phyloP scores from a whole-genome alignment of 2,888 invertebrate genomes.

The Xylocampa areola region DNA sequence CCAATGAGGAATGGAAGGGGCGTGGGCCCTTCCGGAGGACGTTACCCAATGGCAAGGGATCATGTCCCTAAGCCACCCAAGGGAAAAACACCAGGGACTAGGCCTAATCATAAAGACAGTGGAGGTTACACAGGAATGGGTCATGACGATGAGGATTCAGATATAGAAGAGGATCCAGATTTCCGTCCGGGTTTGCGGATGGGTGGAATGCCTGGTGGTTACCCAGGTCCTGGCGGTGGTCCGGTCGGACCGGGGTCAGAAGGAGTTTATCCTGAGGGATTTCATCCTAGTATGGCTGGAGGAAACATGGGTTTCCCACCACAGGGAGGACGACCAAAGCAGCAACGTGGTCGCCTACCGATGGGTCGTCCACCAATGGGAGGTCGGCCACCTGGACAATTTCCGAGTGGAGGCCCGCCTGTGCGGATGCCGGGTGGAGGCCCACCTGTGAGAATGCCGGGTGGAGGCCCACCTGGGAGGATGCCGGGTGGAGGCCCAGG shows the following conservation, averaged over 20 bases:
- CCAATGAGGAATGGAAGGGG: not conserved
- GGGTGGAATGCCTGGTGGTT: not conserved
- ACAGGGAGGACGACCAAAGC: not conserved
- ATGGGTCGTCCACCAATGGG: not conserved
- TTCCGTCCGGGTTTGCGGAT: not conserved
- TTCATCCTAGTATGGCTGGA: not conserved
- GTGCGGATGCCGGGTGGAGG: not conserved
- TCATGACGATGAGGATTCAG: not conserved
- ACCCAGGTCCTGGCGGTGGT: not conserved
- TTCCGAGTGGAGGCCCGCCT: too few species aligned
- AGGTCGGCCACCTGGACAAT: too few species aligned
- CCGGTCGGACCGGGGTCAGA: constrained; percentile 13
- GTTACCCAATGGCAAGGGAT: not conserved
- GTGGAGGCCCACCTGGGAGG: not conserved
- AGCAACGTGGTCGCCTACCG: not conserved
- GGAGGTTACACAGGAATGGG: not conserved
- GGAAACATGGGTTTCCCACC: not conserved
- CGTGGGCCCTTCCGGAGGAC: not conserved
- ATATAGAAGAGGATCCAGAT: not conserved
- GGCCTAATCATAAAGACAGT: not conserved
- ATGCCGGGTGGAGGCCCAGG: not conserved
- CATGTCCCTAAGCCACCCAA: too few species aligned
- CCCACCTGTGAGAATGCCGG: not conserved
- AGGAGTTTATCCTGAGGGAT: not conserved
- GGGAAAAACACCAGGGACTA: not conserved